Percentiles rank a stretch among this genome's conserved stretches.
Conservation (phyloP, 2,113 vertebrate species). For the Archilochus colubris region DNA sequence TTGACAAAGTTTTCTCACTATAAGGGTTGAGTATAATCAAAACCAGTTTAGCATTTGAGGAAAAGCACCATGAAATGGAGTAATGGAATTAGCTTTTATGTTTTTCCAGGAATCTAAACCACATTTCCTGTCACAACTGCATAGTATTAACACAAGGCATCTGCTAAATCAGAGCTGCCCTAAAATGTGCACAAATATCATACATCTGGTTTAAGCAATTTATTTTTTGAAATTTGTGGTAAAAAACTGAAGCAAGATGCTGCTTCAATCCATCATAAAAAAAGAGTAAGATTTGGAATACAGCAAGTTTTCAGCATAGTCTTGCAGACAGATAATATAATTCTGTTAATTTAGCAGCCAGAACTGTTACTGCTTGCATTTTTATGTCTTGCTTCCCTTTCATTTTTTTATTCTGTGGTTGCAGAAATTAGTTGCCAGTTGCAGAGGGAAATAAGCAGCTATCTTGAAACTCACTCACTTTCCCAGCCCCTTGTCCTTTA, state of each 20-base stretch:
- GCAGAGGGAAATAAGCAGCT: conserved; percentile 46
- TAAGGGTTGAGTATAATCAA: conserved; percentile 75
- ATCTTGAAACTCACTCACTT: neutral
- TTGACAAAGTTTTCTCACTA: conserved; percentile 65
- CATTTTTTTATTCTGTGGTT: conserved; percentile 52
- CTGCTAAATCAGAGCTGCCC: conserved; percentile 70
- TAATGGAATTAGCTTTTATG: conserved; percentile 85
- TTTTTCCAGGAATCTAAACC: conserved; percentile 82
- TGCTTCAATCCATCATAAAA: conserved; percentile 64
- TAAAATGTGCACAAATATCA: conserved; percentile 73
- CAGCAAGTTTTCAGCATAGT: conserved; percentile 56
- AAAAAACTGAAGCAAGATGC: conserved; percentile 76
- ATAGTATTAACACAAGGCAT: conserved; percentile 81
- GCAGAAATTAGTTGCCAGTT: conserved; percentile 65
- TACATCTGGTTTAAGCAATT: conserved; percentile 76
- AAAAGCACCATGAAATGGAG: conserved; percentile 78
- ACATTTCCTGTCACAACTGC: conserved; percentile 84
- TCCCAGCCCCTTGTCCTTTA: neutral
- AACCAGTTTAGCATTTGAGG: conserved; percentile 77
- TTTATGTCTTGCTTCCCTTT: conserved; percentile 60
- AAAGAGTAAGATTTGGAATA: conserved; percentile 40
- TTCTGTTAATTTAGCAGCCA: conserved; percentile 74
- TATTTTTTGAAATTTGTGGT: conserved; percentile 69
- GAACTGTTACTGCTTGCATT: conserved; percentile 56
- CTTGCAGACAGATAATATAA: conserved; percentile 67